A percentile compares a stretch with the other conserved stretches of the same genome.
These are phyloP conservation scores for Eudyptes chrysolophus DNA, from an alignment of 2,113 vertebrate genomes.

Conservation along the genomic window DNA sequence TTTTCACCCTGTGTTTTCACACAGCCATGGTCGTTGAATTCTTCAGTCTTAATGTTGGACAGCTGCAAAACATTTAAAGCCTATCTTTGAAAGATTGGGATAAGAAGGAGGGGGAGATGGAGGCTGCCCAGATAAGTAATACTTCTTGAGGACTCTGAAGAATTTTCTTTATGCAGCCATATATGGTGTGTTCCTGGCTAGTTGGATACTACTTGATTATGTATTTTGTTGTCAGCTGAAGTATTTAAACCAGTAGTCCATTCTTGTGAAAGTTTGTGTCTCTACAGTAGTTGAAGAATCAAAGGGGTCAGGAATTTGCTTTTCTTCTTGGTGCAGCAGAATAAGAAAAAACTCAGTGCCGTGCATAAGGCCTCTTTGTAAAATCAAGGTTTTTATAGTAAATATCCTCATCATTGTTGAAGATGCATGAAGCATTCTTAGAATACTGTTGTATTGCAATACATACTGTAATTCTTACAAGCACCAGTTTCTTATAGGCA, in stretches of 20 bases:
- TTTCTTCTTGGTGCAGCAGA: neutral
- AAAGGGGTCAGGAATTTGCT: neutral
- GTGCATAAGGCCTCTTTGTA: neutral
- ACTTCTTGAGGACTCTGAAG: neutral
- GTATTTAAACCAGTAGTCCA: neutral
- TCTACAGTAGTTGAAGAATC: neutral
- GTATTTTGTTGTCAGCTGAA: neutral
- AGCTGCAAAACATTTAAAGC: slow-evolving; percentile 44
- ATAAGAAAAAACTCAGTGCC: neutral
- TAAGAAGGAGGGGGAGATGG: neutral
- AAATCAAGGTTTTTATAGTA: neutral
- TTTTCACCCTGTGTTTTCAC: neutral
- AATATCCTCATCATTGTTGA: neutral
- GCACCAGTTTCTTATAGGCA: neutral
- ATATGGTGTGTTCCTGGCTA: neutral
- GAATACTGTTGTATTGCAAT: neutral
- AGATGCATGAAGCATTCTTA: neutral
- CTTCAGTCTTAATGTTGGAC: slow-evolving; percentile 22
- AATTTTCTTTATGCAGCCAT: neutral
- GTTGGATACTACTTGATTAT: neutral
- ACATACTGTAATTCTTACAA: neutral
- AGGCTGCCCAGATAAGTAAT: neutral
- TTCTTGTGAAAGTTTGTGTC: neutral
- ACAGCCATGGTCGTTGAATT: neutral
- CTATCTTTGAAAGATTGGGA: slow-evolving; percentile 31